These are phyloP conservation scores for Glaucidium brasilianum DNA, from an alignment of 2,113 vertebrate genomes.

Conservation along the genomic window DNA sequence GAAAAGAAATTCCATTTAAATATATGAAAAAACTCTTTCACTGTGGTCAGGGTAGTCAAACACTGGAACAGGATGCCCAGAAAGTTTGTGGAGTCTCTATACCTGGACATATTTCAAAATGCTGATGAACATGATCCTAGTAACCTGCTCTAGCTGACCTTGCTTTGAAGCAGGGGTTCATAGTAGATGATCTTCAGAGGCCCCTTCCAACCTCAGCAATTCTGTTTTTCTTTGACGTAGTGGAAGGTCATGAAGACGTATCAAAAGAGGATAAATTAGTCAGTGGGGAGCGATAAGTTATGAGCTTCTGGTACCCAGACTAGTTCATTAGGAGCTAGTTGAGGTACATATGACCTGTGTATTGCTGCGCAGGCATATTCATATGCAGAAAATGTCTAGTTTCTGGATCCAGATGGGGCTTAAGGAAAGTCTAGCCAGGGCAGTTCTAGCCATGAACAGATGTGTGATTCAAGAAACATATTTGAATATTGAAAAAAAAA, in stretches of 20 bases:
- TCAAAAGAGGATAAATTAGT: not conserved
- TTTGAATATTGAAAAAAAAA: not conserved
- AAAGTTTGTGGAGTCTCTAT: not conserved
- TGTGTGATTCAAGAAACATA: not conserved
- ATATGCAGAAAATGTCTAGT: not conserved
- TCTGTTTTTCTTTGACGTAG: not conserved
- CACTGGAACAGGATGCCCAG: not conserved
- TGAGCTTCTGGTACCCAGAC: not conserved
- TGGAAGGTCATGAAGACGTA: not conserved
- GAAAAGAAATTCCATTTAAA: not conserved
- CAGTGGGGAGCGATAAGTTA: not conserved
- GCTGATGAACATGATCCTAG: not conserved
- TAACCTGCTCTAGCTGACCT: not conserved
- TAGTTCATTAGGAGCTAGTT: not conserved
- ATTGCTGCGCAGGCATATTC: not conserved
- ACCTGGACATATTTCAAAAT: not conserved
- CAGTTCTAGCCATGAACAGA: not conserved
- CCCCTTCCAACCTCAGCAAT: not conserved
- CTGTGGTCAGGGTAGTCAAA: not conserved
- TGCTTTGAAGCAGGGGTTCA: not conserved
- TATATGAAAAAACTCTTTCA: not conserved
- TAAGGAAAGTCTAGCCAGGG: not conserved
- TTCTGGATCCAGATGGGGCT: not conserved
- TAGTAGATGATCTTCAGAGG: not conserved
- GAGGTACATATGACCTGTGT: not conserved